Percentiles rank a stretch among this genome's conserved stretches.
phyloP scores from a whole-genome alignment of 2,797 vertebrate species.

The Acanthurus lineatus region DNA sequence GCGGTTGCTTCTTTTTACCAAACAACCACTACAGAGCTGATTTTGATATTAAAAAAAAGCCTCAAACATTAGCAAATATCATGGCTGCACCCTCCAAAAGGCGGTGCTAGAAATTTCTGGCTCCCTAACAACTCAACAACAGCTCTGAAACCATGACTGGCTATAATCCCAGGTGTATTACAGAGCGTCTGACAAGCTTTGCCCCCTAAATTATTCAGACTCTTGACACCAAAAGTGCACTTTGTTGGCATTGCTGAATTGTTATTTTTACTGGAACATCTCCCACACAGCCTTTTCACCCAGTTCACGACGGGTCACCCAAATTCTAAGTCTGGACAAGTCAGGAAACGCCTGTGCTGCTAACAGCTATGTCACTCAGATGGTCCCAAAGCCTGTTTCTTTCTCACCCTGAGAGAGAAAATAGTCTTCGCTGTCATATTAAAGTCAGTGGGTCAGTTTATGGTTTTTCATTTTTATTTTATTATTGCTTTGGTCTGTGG shows the following conservation, averaged over 20 bases:
- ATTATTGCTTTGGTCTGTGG: constrained; percentile 3
- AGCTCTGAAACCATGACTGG: constrained; percentile 16
- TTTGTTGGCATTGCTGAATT: constrained; percentile 22
- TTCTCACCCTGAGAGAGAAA: constrained; percentile 7
- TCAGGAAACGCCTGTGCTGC: constrained; percentile 37
- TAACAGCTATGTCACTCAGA: constrained; percentile 3
- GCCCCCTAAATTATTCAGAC: constrained; percentile 20
- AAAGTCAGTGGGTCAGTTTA: constrained; percentile 8
- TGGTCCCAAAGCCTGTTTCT: not conserved
- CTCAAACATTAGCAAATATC: constrained; percentile 2
- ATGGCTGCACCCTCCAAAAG: not conserved
- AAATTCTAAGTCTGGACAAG: constrained; percentile 35
- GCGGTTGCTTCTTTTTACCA: constrained; percentile 2
- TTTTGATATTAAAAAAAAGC: no score
- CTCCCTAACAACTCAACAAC: constrained; percentile 29
- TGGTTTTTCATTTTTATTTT: constrained; percentile 10
- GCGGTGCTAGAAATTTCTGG: not conserved
- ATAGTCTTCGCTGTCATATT: constrained; percentile 13
- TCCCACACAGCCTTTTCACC: constrained; percentile 30
- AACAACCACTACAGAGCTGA: constrained; percentile 7
- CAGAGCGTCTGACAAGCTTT: constrained; percentile 31
- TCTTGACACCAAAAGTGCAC: constrained; percentile 60
- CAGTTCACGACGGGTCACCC: constrained; percentile 46
- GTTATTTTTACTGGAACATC: constrained; percentile 54
- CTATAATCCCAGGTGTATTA: constrained; percentile 27